Conservation (phyloP, 2,113 vertebrate species). For the Romanogobio albipinnatus region DNA sequence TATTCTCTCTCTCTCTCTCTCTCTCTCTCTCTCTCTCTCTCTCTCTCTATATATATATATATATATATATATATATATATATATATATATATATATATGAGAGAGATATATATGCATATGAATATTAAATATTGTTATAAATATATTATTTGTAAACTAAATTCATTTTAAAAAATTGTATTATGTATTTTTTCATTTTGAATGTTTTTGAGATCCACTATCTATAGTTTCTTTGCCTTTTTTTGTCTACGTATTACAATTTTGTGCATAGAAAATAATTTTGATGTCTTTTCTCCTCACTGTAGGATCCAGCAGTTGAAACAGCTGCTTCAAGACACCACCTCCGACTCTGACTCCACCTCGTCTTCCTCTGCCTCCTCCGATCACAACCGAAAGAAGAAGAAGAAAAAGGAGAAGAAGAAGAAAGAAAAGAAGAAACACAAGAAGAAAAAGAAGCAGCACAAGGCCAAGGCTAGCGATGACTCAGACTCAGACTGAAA, state of each 20-base stretch:
- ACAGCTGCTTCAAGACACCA: slow-evolving; percentile 90
- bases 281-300: slow-evolving; percentile 15
- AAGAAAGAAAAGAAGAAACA: slow-evolving; percentile 74
- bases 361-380: slow-evolving; percentile 77
- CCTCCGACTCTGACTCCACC: slow-evolving; percentile 81
- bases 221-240: neutral
- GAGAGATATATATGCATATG: too few species aligned
- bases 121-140: neutral
- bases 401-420: slow-evolving; percentile 70
- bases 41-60: too few species aligned
- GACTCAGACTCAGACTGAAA: slow-evolving; percentile 74
- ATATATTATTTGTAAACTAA: neutral
- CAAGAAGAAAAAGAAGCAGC: slow-evolving; percentile 82
- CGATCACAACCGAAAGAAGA: slow-evolving; percentile 65
- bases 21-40: too few species aligned
- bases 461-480: slow-evolving; percentile 78
- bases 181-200: neutral
- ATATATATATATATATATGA: too few species aligned
- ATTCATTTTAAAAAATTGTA: too few species aligned
- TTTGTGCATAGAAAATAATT: neutral
- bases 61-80: too few species aligned
- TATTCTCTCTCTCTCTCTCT: too few species aligned
- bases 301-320: slow-evolving; percentile 91
- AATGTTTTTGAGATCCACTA: neutral
- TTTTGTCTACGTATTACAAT: neutral